Evolutionary conservation across 1,140 invertebrate genomes (phyloP), one percentile per base, ranked within the genome.

Genomic region (Ceratosolen solmsi): DNA sequence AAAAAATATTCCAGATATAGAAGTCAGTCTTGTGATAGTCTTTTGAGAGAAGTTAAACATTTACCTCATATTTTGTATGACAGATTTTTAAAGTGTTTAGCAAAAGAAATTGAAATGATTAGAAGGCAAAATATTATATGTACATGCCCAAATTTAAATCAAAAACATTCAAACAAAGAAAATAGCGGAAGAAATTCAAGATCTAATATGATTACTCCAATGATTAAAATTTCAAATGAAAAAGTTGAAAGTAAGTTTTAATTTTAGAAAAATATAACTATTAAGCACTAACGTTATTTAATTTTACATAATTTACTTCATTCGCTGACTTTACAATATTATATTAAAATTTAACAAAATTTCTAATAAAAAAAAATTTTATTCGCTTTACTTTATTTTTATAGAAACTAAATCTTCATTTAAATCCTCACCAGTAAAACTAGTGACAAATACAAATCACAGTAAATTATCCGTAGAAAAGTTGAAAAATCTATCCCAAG

Each of bases 1-100:
- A 74, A 75, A 65, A 72, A 63, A 68, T 41, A 0, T 30, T 54
- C n/a, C n/a, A 83, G 46, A 38, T 38, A 30, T n/a, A 83, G 15
- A 60, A 83, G 77, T 60, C 80, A 80, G 25, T 83, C 82, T 30
- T 83, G 82, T 63, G 82, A 83, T 27, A 76, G 72, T 80, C 5
- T 83, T 25, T 60, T 83, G 46, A 63, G 46, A 76, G 82, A 83
- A 80, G 82, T 80, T 38, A 83, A 76, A 30, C 77, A 83, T 60
- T 41, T 83, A 76, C 82, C 82, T 38, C 82, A 83, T 41, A 22
- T 83, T 36, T 75, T 83, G 41, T 83, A 76, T 77, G 63, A 83
- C 54, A 80, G 25, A 80, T 83, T 83, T 79, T 76, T 83, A 60
- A 80, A 80, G 49, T 75, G 33, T 51, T 83, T 83, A 71, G 25